phyloP scores from a whole-genome alignment of 2,113 vertebrate genomes.

The Callospermophilus lateralis region DNA sequence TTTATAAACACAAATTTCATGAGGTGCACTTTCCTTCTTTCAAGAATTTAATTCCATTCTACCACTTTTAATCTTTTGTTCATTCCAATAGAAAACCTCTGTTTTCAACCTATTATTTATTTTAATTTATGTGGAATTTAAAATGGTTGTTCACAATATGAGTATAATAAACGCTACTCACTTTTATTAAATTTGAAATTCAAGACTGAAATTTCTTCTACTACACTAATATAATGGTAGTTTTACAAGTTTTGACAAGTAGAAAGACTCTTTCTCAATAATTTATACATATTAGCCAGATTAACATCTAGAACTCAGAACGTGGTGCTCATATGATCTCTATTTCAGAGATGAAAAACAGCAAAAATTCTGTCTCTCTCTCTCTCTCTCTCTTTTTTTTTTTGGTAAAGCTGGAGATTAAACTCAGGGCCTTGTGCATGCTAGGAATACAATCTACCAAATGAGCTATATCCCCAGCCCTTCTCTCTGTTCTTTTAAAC shows the following conservation, averaged over 20 bases:
- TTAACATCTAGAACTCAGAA: background rate
- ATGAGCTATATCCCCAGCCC: too few species aligned
- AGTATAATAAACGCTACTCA: background rate
- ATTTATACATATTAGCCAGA: background rate
- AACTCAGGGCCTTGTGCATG: too few species aligned
- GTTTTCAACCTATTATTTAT: background rate
- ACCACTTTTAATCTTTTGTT: background rate
- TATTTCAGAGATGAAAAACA: background rate
- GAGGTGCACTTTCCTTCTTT: background rate
- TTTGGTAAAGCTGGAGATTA: too few species aligned
- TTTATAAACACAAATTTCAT: background rate
- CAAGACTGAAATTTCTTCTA: background rate
- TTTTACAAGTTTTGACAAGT: background rate
- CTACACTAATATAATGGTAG: background rate
- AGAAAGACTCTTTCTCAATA: background rate
- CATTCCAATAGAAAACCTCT: background rate
- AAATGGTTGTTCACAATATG: background rate
- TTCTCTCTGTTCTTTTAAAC: background rate
- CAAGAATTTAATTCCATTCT: background rate
- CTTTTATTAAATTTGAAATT: background rate
- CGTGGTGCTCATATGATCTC: background rate
- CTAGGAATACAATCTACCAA: too few species aligned
- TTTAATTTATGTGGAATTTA: background rate
- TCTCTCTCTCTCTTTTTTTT: too few species aligned
- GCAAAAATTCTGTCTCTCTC: background rate